These are phyloP conservation scores for human DNA, from an alignment of 2,113 vertebrate genomes.

Conservation along the genomic window GRCh38 chr6:65213501-65214000, in stretches of 20 bases:
- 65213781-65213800: neutral
- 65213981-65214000: too few relatives aligned
- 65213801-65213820: neutral
- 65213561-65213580: neutral
- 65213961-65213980: too few relatives aligned
- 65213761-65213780: neutral
- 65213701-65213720: neutral
- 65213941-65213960: too few relatives aligned
- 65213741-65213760: neutral
- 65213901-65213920: too few relatives aligned
- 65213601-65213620: neutral
- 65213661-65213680: neutral
- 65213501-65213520: neutral
- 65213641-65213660: neutral
- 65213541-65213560: neutral
- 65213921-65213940: too few relatives aligned
- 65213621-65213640: neutral
- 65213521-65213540: neutral
- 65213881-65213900: too few relatives aligned
- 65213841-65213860: neutral
- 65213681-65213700: neutral
- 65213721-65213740: neutral
- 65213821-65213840: neutral
- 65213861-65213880: neutral
- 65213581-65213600: neutral